Conservation (phyloP, 1,140 invertebrate species). For the Nebria ingens region DNA sequence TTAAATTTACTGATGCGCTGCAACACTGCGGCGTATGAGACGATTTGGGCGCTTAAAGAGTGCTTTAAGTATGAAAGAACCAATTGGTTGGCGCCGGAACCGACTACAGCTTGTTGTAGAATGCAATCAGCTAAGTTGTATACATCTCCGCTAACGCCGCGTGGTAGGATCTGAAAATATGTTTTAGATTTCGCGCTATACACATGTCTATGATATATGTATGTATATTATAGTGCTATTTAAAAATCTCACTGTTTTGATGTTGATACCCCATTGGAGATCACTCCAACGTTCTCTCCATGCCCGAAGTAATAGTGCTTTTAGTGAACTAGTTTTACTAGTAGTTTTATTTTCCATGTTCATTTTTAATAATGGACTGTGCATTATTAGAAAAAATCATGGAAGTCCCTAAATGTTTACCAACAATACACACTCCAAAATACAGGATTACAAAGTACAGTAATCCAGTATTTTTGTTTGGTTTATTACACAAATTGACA, state of each 20-base stretch:
- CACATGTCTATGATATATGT: neutral
- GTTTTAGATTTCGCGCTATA: neutral
- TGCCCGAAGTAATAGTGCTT: constrained; percentile 72
- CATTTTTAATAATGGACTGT: constrained; percentile 9
- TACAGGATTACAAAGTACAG: too few relatives aligned
- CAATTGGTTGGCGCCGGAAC: constrained; percentile 80
- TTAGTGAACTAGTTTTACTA: constrained; percentile 75
- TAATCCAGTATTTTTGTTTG: too few relatives aligned
- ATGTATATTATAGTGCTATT: neutral
- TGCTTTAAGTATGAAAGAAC: constrained; percentile 88
- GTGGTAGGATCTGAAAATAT: constrained; percentile 51
- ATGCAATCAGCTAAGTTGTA: constrained; percentile 89
- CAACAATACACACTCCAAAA: too few relatives aligned
- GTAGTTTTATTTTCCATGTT: constrained; percentile 64
- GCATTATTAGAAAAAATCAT: too few relatives aligned
- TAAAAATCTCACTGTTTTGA: constrained; percentile 65
- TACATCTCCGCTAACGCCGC: constrained; percentile 81
- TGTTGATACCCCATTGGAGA: constrained; percentile 90
- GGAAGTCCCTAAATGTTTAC: too few relatives aligned
- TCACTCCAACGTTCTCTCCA: constrained; percentile 93
- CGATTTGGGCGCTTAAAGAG: constrained; percentile 77
- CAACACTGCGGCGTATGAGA: constrained; percentile 81
- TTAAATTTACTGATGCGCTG: constrained; percentile 83
- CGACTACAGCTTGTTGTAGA: constrained; percentile 83
- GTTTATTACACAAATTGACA: too few relatives aligned